Evolutionary conservation across 2,888 invertebrate genomes (phyloP).

Genomic region (Zaprionus lineosus): DNA sequence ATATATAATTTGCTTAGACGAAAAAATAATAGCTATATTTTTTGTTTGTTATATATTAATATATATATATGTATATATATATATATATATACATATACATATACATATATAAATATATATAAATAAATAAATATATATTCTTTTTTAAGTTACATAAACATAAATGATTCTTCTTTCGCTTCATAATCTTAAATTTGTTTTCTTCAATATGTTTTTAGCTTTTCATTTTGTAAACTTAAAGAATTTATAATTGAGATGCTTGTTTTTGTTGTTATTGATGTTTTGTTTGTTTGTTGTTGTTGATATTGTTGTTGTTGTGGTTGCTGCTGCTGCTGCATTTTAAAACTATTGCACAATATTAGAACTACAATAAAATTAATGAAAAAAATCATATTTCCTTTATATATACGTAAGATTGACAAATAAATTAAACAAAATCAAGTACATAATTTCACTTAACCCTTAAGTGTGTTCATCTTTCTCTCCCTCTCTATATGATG

Average conservation of each 20-base stretch:
- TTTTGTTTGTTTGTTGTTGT: too few species aligned
- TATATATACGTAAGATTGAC: slow-evolving; percentile 34
- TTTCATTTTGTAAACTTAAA: slow-evolving; percentile 36
- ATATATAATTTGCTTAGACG: slow-evolving; percentile 54
- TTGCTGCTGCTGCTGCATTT: slow-evolving; percentile 48
- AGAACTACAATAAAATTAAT: slow-evolving; percentile 55
- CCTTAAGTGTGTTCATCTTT: slow-evolving; percentile 13
- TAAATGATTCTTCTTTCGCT: slow-evolving; percentile 36
- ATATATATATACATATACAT: slow-evolving; percentile 8
- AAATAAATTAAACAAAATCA: slow-evolving; percentile 68
- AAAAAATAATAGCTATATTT: slow-evolving; percentile 54
- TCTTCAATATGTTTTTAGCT: slow-evolving; percentile 15
- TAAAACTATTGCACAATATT: slow-evolving; percentile 75
- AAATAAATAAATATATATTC: too few species aligned
- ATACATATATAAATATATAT: slow-evolving; percentile 9
- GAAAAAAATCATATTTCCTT: slow-evolving; percentile 22
- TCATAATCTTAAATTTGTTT: slow-evolving; percentile 3
- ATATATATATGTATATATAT: slow-evolving; percentile 36
- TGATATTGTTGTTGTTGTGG: slow-evolving; percentile 42
- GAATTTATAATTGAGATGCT: slow-evolving; percentile 69
- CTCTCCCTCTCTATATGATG: slow-evolving; percentile 4
- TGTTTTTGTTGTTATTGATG: slow-evolving; percentile 50
- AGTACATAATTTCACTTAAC: slow-evolving; percentile 66
- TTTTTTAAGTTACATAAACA: slow-evolving; percentile 52
- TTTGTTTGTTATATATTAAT: slow-evolving; percentile 35